A percentile compares a stretch with the other conserved stretches of the same genome.
These are phyloP conservation scores for Drosophila borealis DNA, from an alignment of 2,888 invertebrate genomes.

Conservation along the genomic window DNA sequence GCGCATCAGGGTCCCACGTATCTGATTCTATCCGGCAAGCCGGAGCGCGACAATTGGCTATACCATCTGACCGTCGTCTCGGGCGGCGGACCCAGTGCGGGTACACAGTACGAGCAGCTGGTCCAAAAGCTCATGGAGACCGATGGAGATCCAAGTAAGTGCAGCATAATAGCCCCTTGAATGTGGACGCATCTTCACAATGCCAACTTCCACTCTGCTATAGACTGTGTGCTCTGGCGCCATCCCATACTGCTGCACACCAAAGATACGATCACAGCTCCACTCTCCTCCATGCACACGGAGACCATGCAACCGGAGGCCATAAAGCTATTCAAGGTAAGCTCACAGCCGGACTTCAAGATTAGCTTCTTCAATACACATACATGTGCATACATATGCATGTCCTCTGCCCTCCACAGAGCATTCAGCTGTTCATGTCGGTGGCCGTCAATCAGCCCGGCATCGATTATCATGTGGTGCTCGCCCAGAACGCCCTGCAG, in stretches of 20 bases:
- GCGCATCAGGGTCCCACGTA: slow-evolving; percentile 98
- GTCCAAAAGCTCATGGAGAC: slow-evolving; percentile 98
- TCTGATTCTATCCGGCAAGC: slow-evolving; percentile 95
- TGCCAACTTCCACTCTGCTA: background rate
- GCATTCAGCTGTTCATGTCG: slow-evolving; percentile 97
- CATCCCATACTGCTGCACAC: slow-evolving; percentile 95
- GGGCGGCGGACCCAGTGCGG: slow-evolving; percentile 95
- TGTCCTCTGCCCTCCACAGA: slow-evolving; percentile 86
- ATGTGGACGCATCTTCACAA: background rate
- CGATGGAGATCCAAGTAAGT: slow-evolving; percentile 95
- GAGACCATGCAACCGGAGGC: slow-evolving; percentile 96
- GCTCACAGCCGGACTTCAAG: background rate
- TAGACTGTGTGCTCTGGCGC: slow-evolving; percentile 95
- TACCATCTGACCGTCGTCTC: slow-evolving; percentile 96
- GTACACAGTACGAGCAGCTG: slow-evolving; percentile 98
- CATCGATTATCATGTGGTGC: slow-evolving; percentile 98
- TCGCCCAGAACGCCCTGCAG: slow-evolving; percentile 97
- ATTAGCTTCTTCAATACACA: background rate
- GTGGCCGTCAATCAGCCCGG: slow-evolving; percentile 97
- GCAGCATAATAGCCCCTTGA: background rate
- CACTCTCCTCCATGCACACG: slow-evolving; percentile 95
- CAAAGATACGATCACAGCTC: slow-evolving; percentile 95
- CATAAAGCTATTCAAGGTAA: slow-evolving; percentile 95
- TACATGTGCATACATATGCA: slow-evolving; percentile 5
- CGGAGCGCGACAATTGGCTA: slow-evolving; percentile 96